Conservation (phyloP, 2,113 vertebrate species). For the Rutilus rutilus region DNA sequence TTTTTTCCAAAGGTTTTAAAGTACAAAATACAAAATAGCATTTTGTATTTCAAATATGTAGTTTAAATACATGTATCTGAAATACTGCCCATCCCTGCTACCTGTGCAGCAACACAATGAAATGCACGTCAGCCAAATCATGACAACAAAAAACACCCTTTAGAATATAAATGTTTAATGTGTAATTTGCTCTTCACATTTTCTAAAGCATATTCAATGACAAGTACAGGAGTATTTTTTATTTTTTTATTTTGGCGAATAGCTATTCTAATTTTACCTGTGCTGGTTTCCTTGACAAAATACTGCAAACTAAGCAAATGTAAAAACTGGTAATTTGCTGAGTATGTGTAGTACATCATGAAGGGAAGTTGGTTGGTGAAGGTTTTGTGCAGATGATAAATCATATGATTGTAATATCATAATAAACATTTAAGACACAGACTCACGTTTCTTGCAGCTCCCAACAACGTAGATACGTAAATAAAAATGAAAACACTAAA, state of each 20-base stretch:
- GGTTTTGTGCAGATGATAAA: neutral
- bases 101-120: slow-evolving; percentile 15
- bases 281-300: slow-evolving; percentile 22
- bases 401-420: neutral
- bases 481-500: neutral
- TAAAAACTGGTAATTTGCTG: neutral
- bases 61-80: no score
- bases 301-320: neutral
- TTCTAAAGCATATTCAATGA: slow-evolving; percentile 31
- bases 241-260: neutral
- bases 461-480: neutral
- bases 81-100: no score
- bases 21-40: no score
- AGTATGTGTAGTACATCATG: neutral
- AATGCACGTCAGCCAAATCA: neutral
- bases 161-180: neutral
- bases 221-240: neutral
- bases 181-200: slow-evolving; percentile 23
- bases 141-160: slow-evolving; percentile 15
- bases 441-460: neutral
- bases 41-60: no score
- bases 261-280: slow-evolving; percentile 4
- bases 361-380: neutral
- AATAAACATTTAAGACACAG: neutral
- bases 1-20: no score